Evolutionary conservation across 2,113 vertebrate species (phyloP).

Genomic region (Gavialis gangeticus): DNA sequence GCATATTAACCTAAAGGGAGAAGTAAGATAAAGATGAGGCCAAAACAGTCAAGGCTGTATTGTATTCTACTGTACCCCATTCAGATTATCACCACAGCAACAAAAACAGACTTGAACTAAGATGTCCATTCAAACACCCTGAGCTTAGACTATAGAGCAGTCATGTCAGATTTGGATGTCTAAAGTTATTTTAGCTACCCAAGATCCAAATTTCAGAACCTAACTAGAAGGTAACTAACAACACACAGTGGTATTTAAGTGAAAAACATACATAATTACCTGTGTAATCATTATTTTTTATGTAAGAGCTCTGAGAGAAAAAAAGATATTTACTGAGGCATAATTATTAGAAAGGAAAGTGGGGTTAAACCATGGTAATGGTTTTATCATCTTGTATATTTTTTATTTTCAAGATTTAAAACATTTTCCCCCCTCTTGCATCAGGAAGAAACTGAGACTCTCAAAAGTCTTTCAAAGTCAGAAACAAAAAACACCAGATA

Average conservation of each 20-base stretch:
- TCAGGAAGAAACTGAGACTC: too few species aligned
- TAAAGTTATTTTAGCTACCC: neutral
- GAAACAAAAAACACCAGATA: too few species aligned
- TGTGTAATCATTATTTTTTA: neutral
- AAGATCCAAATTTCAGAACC: neutral
- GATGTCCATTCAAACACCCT: neutral
- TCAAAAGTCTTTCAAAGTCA: too few species aligned
- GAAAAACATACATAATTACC: neutral
- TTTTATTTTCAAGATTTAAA: too few species aligned
- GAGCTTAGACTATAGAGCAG: neutral
- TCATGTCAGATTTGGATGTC: neutral
- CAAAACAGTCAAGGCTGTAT: neutral
- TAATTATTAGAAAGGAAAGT: neutral
- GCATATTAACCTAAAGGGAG: too few species aligned
- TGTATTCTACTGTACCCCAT: neutral
- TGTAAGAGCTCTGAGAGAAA: neutral
- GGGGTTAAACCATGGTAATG: neutral
- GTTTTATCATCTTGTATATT: too few species aligned
- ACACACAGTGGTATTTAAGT: neutral
- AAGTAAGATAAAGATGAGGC: neutral
- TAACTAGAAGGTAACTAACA: neutral
- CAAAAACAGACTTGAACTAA: neutral
- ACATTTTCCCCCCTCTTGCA: too few species aligned
- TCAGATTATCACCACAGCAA: neutral
- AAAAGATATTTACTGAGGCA: neutral